phyloP scores from a whole-genome alignment of 2,113 vertebrate species.

The Phrynocephalus versicolor region DNA sequence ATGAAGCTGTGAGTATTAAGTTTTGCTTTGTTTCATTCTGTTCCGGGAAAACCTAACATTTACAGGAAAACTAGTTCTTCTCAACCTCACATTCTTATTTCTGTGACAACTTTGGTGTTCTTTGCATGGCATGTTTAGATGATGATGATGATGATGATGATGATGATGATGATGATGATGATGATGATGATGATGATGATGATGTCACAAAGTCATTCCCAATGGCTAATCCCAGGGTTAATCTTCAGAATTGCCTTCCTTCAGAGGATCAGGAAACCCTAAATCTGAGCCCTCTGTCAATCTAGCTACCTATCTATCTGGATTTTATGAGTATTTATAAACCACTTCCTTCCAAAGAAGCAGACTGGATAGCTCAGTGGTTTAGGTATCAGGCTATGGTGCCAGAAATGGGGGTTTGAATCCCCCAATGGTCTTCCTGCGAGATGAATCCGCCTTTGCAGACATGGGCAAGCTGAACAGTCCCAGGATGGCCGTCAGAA shows the following conservation, averaged over 20 bases:
- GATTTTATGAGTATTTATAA: no score
- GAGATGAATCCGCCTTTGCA: no score
- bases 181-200: background rate
- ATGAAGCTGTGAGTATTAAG: background rate
- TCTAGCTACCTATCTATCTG: no score
- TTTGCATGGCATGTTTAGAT: background rate
- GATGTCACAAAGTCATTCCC: background rate
- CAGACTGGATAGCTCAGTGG: no score
- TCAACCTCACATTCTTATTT: background rate
- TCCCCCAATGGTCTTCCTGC: no score
- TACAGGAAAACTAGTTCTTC: background rate
- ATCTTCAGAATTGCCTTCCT: background rate
- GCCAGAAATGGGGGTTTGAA: no score
- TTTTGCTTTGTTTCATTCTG: background rate
- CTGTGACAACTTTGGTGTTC: background rate
- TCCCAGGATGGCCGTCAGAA: no score
- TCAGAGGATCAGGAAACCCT: background rate
- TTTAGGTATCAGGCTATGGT: no score
- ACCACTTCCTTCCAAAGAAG: no score
- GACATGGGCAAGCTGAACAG: no score
- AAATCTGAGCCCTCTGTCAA: background rate
- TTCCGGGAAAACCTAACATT: constrained; percentile 5
- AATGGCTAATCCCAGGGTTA: background rate
- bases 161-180: background rate
- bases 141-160: background rate